These are phyloP conservation scores for Drosophila algonquin DNA, from an alignment of 2,888 invertebrate genomes.

Conservation along the genomic window DNA sequence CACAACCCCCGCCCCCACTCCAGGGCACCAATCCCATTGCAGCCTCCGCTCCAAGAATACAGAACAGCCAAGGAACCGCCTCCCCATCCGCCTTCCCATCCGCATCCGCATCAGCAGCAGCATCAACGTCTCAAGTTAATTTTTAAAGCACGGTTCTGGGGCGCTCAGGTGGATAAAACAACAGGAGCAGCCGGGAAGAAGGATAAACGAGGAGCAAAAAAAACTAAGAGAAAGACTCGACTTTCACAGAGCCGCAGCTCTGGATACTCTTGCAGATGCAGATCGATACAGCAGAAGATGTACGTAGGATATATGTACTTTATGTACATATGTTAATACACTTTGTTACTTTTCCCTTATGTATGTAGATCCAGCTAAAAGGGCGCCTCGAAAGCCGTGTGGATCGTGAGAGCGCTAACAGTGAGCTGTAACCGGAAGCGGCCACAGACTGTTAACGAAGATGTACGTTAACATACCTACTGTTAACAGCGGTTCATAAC, in stretches of 20 bases:
- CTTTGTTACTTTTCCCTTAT: too few relatives aligned
- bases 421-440: too few relatives aligned
- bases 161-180: conserved; percentile 42
- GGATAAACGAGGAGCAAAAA: conserved; percentile 10
- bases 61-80: background rate
- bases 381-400: too few relatives aligned
- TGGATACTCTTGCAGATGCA: background rate
- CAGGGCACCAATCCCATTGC: background rate
- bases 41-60: conserved; percentile 10
- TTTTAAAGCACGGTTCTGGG: conserved; percentile 58
- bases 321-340: too few relatives aligned
- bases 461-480: too few relatives aligned
- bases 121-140: conserved; percentile 67
- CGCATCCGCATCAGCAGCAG: conserved; percentile 19
- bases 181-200: conserved; percentile 7
- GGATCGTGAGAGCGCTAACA: too few relatives aligned
- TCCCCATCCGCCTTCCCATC: background rate
- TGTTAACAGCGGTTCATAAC: too few relatives aligned
- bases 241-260: background rate
- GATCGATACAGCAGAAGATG: too few relatives aligned
- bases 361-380: too few relatives aligned
- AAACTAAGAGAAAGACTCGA: background rate
- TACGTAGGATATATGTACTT: too few relatives aligned
- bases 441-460: background rate
- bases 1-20: background rate